phyloP scores from a whole-genome alignment of 2,888 invertebrate species.

The Abrostola tripartita region DNA sequence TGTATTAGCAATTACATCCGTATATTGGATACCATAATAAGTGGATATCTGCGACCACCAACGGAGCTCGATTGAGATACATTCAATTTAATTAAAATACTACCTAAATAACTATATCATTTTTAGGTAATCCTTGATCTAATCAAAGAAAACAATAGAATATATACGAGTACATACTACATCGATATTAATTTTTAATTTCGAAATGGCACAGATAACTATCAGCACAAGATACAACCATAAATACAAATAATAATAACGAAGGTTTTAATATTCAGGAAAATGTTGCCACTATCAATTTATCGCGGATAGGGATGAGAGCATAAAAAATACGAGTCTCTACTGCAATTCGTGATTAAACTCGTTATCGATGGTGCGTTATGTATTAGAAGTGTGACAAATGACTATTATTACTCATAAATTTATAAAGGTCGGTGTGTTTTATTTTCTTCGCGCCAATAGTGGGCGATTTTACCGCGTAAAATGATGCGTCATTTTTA shows the following conservation, averaged over 20 bases:
- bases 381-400: slow-evolving; percentile 67
- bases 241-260: slow-evolving; percentile 26
- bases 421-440: slow-evolving; percentile 60
- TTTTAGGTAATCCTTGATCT: too few relatives aligned
- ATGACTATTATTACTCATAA: slow-evolving; percentile 72
- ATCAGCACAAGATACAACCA: not conserved
- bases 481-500: slow-evolving; percentile 35
- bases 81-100: too few relatives aligned
- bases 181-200: not conserved
- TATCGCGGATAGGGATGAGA: slow-evolving; percentile 22
- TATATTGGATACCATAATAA: too few relatives aligned
- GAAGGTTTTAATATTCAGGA: slow-evolving; percentile 20
- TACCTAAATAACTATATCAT: too few relatives aligned
- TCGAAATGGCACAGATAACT: slow-evolving; percentile 12
- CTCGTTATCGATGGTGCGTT: slow-evolving; percentile 53
- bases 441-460: slow-evolving; percentile 59
- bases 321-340: slow-evolving; percentile 18
- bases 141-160: too few relatives aligned
- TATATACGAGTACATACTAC: too few relatives aligned
- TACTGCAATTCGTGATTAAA: slow-evolving; percentile 67
- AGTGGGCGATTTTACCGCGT: slow-evolving; percentile 55
- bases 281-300: slow-evolving; percentile 39
- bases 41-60: too few relatives aligned
- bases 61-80: too few relatives aligned
- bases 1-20: too few relatives aligned